These are phyloP conservation scores for Cyclopterus lumpus DNA, from an alignment of 2,797 vertebrate genomes.

Conservation along the genomic window DNA sequence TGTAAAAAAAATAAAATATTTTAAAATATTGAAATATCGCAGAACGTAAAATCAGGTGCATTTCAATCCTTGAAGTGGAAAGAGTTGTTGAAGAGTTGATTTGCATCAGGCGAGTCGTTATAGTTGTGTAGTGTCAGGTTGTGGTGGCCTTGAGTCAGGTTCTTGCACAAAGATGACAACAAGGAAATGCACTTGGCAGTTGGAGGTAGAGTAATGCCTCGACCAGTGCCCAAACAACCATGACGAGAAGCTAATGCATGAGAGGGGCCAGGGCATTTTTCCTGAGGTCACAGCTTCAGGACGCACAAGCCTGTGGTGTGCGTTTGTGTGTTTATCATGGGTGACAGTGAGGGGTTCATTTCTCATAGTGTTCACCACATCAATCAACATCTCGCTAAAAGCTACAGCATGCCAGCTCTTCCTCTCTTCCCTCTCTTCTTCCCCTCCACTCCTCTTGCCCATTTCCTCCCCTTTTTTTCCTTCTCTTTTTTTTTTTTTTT, in stretches of 20 bases:
- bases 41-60: constrained; percentile 37
- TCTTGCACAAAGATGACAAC: constrained; percentile 6
- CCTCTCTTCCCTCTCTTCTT: constrained; percentile 15
- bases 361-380: constrained; percentile 49
- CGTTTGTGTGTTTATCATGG: constrained; percentile 32
- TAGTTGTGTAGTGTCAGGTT: constrained; percentile 26
- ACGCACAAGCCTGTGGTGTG: not conserved
- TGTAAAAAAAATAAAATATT: not conserved
- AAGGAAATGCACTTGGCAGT: constrained; percentile 17
- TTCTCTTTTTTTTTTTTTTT: constrained; percentile 4
- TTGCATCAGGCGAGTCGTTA: constrained; percentile 6
- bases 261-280: not conserved
- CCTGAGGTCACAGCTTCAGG: constrained; percentile 7
- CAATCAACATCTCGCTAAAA: constrained; percentile 60
- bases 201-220: not conserved
- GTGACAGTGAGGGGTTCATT: constrained; percentile 40
- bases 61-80: constrained; percentile 35
- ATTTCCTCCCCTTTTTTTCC: constrained; percentile 63
- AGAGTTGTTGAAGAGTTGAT: constrained; percentile 22
- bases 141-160: not conserved
- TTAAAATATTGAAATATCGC: not conserved
- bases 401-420: constrained; percentile 34
- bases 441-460: constrained; percentile 54
- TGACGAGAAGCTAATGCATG: constrained; percentile 8
- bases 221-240: constrained; percentile 6